phyloP scores from a whole-genome alignment of 2,888 invertebrate genomes.

The Lepidonotus clava region DNA sequence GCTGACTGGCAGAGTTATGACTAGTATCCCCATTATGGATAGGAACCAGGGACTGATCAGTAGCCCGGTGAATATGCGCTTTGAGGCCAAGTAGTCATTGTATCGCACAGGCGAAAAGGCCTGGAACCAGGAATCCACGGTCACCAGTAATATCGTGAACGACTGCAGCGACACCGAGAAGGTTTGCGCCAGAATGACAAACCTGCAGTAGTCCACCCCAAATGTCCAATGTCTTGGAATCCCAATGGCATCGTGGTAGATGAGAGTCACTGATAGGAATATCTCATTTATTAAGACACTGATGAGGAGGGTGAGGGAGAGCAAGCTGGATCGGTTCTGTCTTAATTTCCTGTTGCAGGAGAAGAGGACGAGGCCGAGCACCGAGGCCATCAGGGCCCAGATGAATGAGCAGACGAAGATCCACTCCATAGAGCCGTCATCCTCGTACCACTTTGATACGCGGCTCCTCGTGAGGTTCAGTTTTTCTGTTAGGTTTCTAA shows the following conservation, averaged over 20 bases:
- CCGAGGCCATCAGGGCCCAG: slow-evolving; percentile 10
- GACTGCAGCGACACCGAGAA: slow-evolving; percentile 37
- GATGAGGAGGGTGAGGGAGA: slow-evolving; percentile 24
- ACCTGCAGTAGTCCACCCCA: slow-evolving; percentile 29
- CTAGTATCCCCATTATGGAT: not conserved
- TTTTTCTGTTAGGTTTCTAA: not conserved
- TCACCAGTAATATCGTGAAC: slow-evolving; percentile 14
- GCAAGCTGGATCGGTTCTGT: slow-evolving; percentile 3
- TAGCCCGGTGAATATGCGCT: not conserved
- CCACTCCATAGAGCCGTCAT: slow-evolving; percentile 34
- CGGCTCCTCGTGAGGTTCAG: not conserved
- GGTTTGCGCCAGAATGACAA: slow-evolving; percentile 25
- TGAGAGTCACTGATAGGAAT: slow-evolving; percentile 18
- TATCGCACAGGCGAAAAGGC: not conserved
- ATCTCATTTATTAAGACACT: slow-evolving; percentile 32
- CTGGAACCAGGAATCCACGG: slow-evolving; percentile 20
- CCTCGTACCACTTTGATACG: slow-evolving; percentile 24
- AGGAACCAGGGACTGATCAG: not conserved
- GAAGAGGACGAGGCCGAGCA: not conserved
- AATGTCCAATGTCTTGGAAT: slow-evolving; percentile 16
- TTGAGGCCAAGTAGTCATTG: not conserved
- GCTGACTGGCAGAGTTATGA: slow-evolving; percentile 5
- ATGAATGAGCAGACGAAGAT: slow-evolving; percentile 42
- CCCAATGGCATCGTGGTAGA: slow-evolving; percentile 46
- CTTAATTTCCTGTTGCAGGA: not conserved